Base-by-base conservation (phyloP, 2,797 vertebrate species). In the Lateolabrax maculatus region DNA sequence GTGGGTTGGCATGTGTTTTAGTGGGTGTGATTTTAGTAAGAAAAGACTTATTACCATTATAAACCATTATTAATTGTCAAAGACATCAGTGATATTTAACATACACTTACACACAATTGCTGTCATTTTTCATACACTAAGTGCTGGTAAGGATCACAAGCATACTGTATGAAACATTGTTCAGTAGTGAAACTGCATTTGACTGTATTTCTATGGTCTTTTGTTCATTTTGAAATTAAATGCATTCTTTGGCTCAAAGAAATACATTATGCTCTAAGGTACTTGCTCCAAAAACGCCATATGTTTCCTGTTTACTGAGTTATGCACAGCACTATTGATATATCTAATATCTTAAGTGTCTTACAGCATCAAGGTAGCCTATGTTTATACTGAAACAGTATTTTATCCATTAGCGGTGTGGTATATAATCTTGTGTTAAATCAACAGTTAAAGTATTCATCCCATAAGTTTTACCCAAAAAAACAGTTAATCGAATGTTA, bases 1-100 rank as follows among this genome's bases (percentile, higher is more conserved):
- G n/a, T 58, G 66, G 41, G 48, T 64, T 57, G 53, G 25, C 49
- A 48, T 57, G 73, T 37, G n/a, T n/a, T n/a, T n/a, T 4, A 16
- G 37, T 64, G 29, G 18, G 58, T 63, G 10, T n/a, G 6, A 60
- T 60, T 57, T 11, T 34, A 1, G 9, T 8, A 16, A 41, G 39
- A 31, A 68, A 71, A 62, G 2, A 3, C 3, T 41, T 37, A 62
- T 21, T 46, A 73, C 5, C 1, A 29, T 77, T 6, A 60, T 49
- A 18, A 62, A 23, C 8, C 48, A 61, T 51, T 5, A 43, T 29
- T 39, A 27, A 64, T 9, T 66, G 27, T 48, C 16, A 51, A 10
- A 46, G 66, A 25, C 11, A 60, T 8, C 13, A 16, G 9, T 37
- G 13, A 49, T 23, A 39, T 27, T 62, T 27, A 36, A 25, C 19